phyloP scores from a whole-genome alignment of 2,888 invertebrate species.

The Strigamia crassipes region DNA sequence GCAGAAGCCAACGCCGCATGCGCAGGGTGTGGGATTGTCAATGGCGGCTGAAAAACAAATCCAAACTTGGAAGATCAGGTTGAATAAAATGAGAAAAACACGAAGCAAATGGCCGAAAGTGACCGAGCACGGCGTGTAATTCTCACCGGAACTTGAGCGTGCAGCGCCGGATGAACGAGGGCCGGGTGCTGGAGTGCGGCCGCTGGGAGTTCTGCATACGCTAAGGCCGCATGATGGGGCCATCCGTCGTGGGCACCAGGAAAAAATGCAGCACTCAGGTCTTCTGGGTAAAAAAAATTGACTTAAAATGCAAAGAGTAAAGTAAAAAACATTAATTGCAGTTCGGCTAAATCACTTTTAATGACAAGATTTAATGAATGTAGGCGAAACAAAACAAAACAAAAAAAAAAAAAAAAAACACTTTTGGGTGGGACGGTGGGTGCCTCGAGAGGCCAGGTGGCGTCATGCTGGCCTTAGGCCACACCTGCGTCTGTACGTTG shows the following conservation, averaged over 20 bases:
- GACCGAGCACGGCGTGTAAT: neutral
- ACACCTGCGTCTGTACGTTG: neutral
- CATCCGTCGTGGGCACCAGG: constrained; percentile 92
- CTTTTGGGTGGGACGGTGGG: neutral
- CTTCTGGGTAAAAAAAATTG: constrained; percentile 60
- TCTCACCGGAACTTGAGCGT: constrained; percentile 93
- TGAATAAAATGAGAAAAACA: neutral
- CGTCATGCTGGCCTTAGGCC: constrained; percentile 6
- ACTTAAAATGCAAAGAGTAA: constrained; percentile 20
- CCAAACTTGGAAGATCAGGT: neutral
- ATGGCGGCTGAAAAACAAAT: constrained; percentile 61
- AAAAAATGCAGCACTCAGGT: constrained; percentile 95
- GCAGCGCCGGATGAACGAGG: constrained; percentile 94
- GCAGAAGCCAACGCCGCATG: constrained; percentile 65
- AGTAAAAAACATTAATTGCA: neutral
- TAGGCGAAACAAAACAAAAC: too few species aligned
- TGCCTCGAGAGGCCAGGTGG: neutral
- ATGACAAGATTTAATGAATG: neutral
- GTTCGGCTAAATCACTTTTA: constrained; percentile 4
- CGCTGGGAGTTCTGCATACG: constrained; percentile 75
- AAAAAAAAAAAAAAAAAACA: neutral
- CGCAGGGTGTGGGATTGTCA: constrained; percentile 67
- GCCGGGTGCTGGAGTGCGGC: constrained; percentile 64
- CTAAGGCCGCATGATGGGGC: constrained; percentile 71
- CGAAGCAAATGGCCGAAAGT: neutral